These are phyloP conservation scores for Eulemur coronatus DNA, from an alignment of 2,797 vertebrate species.

Conservation along the genomic window DNA sequence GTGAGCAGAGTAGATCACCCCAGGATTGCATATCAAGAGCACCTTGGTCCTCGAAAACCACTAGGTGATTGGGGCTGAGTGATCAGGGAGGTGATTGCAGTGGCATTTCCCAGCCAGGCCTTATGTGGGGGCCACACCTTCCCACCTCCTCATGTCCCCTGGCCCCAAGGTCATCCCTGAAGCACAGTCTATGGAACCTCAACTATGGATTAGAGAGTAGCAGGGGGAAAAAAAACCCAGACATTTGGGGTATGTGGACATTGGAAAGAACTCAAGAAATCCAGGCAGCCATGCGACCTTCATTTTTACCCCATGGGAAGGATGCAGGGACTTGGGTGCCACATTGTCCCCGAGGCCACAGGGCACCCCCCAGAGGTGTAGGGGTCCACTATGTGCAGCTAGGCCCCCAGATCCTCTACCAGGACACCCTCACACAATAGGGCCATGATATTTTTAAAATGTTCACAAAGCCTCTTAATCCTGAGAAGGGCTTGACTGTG, in stretches of 20 bases:
- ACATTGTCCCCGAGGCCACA: rapidly evolving
- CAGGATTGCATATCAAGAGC: not conserved
- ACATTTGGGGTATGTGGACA: not conserved
- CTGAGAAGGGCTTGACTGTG: not conserved
- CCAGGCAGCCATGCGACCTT: rapidly evolving
- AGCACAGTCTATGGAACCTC: not conserved
- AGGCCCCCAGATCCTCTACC: not conserved
- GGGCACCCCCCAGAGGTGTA: not conserved
- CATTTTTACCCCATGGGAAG: not conserved
- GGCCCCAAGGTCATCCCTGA: not conserved
- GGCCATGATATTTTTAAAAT: not conserved
- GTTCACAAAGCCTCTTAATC: not conserved
- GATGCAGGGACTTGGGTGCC: not conserved
- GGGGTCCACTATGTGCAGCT: not conserved
- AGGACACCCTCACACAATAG: not conserved
- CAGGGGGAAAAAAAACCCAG: not conserved
- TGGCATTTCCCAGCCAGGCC: not conserved
- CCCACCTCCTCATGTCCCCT: not conserved
- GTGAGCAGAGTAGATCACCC: not conserved
- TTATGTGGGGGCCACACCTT: rapidly evolving
- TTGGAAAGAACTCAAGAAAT: not conserved
- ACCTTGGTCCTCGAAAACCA: not conserved
- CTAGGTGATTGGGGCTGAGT: not conserved
- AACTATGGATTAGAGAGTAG: not conserved
- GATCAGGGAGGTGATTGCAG: not conserved